A percentile compares a stretch with the other conserved stretches of the same genome.
phyloP scores from a whole-genome alignment of 2,888 invertebrate species.

The Piscicola geometra region DNA sequence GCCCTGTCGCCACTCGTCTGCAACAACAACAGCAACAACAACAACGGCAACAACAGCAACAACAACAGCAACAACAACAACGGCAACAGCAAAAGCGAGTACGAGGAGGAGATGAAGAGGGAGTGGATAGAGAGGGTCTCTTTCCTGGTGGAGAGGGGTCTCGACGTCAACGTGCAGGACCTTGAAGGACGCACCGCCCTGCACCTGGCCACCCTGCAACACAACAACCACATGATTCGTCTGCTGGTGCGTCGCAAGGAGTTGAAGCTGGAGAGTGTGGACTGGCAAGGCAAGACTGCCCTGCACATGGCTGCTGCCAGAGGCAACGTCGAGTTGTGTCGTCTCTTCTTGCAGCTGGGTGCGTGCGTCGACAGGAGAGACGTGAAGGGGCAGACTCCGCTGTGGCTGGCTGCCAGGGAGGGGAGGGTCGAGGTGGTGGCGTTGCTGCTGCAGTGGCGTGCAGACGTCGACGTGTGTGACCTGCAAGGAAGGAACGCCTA shows the following conservation, averaged over 20 bases:
- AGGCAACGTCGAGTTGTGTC: constrained; percentile 87
- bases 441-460: constrained; percentile 58
- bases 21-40: constrained; percentile 9
- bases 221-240: constrained; percentile 86
- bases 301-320: constrained; percentile 78
- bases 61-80: too few species aligned
- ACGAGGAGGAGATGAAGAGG: neutral
- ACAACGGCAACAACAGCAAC: neutral
- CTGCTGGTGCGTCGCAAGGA: constrained; percentile 71
- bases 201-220: constrained; percentile 78
- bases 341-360: constrained; percentile 73
- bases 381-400: constrained; percentile 88
- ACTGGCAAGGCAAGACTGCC: constrained; percentile 77
- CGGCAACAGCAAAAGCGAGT: neutral
- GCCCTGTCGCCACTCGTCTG: constrained; percentile 66
- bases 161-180: constrained; percentile 61
- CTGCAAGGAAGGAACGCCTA: constrained; percentile 56
- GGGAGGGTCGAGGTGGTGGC: constrained; percentile 88
- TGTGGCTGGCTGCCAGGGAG: constrained; percentile 89
- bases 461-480: constrained; percentile 57
- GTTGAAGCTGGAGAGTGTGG: constrained; percentile 59
- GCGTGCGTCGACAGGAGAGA: constrained; percentile 83
- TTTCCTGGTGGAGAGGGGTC: constrained; percentile 60
- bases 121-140: constrained; percentile 45
- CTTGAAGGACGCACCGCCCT: constrained; percentile 77